These are phyloP conservation scores for Bombus vancouverensis DNA, from an alignment of 1,140 invertebrate species.

Conservation along the genomic window DNA sequence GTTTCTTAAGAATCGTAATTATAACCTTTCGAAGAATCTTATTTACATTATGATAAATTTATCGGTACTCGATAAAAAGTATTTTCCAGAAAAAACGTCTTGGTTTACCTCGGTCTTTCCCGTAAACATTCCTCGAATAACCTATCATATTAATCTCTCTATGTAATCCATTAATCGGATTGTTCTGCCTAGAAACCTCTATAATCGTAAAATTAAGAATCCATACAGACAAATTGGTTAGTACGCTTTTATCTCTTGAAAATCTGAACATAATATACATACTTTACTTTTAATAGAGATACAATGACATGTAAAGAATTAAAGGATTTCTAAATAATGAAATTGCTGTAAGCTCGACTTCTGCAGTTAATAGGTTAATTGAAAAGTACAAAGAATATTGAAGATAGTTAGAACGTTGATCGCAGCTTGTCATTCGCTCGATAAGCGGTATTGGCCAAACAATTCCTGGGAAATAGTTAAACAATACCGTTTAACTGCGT, in stretches of 20 bases:
- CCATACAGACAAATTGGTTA: no score
- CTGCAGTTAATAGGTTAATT: background rate
- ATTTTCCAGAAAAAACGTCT: background rate
- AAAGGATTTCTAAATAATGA: no score
- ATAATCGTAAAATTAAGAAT: no score
- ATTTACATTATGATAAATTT: background rate
- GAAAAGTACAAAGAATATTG: background rate
- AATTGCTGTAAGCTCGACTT: background rate
- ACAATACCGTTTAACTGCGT: slow-evolving; percentile 11
- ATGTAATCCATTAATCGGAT: no score
- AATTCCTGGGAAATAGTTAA: background rate
- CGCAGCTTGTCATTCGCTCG: background rate
- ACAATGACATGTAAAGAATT: no score
- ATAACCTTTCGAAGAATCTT: background rate
- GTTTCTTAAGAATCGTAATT: background rate
- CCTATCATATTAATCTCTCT: no score
- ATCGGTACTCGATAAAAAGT: background rate
- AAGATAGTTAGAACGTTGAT: background rate
- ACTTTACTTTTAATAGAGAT: no score
- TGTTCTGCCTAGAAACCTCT: no score
- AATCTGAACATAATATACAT: no score
- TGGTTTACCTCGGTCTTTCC: background rate
- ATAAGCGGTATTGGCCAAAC: background rate
- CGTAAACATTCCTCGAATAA: no score
- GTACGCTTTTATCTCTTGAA: no score